phyloP scores from a whole-genome alignment of 53 echinoderm and acorn worm species.

The Glandiceps talaboti region DNA sequence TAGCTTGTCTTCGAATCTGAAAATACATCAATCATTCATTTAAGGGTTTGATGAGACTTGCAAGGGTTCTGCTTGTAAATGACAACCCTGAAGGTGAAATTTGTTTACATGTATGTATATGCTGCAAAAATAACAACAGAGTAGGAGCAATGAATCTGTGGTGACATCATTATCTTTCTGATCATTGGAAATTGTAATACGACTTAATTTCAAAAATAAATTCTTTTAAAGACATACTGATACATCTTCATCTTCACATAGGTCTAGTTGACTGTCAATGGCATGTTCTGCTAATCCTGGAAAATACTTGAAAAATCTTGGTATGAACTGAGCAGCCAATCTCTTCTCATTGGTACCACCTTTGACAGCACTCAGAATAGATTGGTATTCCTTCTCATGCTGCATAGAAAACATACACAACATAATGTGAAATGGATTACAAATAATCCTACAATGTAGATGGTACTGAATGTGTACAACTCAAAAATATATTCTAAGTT shows the following conservation, averaged over 20 bases:
- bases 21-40: too few species aligned
- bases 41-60: too few species aligned
- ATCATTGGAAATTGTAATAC: too few species aligned
- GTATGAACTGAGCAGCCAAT: conserved; percentile 95
- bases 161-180: too few species aligned
- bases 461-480: too few species aligned
- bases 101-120: not conserved
- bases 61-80: too few species aligned
- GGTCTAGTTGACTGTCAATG: conserved; percentile 84
- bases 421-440: too few species aligned
- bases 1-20: conserved; percentile 82
- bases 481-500: too few species aligned
- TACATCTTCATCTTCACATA: conserved; percentile 94
- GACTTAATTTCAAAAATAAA: too few species aligned
- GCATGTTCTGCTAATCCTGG: conserved; percentile 56
- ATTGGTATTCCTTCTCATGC: conserved; percentile 77
- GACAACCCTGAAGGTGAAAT: not conserved
- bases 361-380: conserved; percentile 75
- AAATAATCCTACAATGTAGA: too few species aligned
- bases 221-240: conserved; percentile 27
- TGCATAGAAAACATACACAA: too few species aligned
- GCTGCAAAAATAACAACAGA: not conserved
- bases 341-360: conserved; percentile 75
- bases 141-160: not conserved
- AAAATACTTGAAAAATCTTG: conserved; percentile 91